A percentile compares a stretch with the other conserved stretches of the same genome.
These are phyloP conservation scores for Megastigmus dorsalis DNA, from an alignment of 2,888 invertebrate species.

Conservation along the genomic window DNA sequence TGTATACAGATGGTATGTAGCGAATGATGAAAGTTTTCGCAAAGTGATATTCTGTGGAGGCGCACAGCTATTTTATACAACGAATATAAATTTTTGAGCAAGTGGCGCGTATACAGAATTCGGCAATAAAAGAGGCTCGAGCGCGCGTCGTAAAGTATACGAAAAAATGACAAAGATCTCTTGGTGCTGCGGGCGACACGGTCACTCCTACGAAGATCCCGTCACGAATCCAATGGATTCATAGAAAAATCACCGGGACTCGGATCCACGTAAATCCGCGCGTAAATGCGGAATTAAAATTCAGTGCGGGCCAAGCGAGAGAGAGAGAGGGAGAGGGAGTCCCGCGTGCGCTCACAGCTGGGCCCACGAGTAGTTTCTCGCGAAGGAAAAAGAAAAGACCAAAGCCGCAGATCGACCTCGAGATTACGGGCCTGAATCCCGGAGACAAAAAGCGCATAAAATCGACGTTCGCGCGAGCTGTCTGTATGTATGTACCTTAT, in stretches of 20 bases:
- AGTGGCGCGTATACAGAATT: too few species aligned
- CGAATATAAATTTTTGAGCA: too few species aligned
- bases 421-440: slow-evolving; percentile 35
- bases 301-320: slow-evolving; percentile 21
- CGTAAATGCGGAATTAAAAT: slow-evolving; percentile 51
- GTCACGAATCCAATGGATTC: background rate
- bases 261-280: too few species aligned
- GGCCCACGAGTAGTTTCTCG: slow-evolving; percentile 17
- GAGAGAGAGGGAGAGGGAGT: too few species aligned
- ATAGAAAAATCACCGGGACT: slow-evolving; percentile 38
- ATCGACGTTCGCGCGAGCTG: slow-evolving; percentile 27
- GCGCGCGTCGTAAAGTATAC: background rate
- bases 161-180: slow-evolving; percentile 13
- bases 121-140: background rate
- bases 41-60: too few species aligned
- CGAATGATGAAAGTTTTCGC: too few species aligned
- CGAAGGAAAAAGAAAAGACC: slow-evolving; percentile 23
- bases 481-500: too few species aligned
- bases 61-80: too few species aligned
- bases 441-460: slow-evolving; percentile 42
- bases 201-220: too few species aligned
- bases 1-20: too few species aligned
- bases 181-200: background rate
- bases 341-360: background rate
- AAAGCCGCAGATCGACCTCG: slow-evolving; percentile 47